Evolutionary conservation across 2,113 vertebrate species (phyloP).

Genomic region (Cyprinodon variegatus): DNA sequence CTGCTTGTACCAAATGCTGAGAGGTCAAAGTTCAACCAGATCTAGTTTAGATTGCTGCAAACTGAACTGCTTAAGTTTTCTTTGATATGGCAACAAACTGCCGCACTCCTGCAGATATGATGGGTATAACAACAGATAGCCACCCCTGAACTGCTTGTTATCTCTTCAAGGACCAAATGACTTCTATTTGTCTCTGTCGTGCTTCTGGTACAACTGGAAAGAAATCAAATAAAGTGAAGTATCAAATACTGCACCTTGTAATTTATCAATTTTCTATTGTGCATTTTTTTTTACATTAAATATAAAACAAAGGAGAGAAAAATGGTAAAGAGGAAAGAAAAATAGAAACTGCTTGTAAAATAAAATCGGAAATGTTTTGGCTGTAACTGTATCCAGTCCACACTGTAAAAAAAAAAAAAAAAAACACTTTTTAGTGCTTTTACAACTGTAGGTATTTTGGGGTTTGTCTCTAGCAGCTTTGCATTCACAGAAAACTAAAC

Average conservation of each 20-base stretch:
- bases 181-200: neutral
- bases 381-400: neutral
- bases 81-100: neutral
- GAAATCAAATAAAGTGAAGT: neutral
- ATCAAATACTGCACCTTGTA: neutral
- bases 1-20: neutral
- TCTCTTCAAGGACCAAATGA: neutral
- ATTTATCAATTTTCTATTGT: too few species aligned
- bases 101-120: neutral
- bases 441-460: too few species aligned
- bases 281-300: neutral
- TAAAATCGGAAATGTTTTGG: neutral
- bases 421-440: too few species aligned
- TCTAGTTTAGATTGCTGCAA: neutral
- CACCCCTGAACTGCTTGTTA: neutral
- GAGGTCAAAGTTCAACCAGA: conserved; percentile 10
- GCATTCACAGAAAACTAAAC: too few species aligned
- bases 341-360: neutral
- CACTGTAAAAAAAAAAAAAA: too few species aligned
- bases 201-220: neutral
- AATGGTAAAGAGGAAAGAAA: neutral
- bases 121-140: neutral
- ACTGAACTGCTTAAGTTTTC: neutral
- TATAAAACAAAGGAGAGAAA: neutral
- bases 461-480: too few species aligned